A percentile compares a stretch with the other conserved stretches of the same genome.
phyloP scores from a whole-genome alignment of 2,888 invertebrate species.

The Dione juno region DNA sequence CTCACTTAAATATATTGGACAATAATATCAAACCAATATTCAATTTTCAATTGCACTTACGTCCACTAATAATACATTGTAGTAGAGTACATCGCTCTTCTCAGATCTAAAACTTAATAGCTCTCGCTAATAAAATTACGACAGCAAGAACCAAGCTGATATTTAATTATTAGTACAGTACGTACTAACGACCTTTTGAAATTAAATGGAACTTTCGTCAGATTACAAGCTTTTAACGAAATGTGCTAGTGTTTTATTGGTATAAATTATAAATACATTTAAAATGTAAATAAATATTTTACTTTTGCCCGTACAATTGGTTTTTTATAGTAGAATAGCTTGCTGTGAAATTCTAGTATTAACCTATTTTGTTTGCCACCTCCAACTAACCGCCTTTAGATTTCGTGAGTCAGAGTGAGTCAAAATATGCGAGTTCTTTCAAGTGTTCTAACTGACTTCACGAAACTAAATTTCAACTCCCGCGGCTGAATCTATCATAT shows the following conservation, averaged over 20 bases:
- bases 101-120: conserved; percentile 18
- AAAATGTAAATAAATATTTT: too few species aligned
- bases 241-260: too few species aligned
- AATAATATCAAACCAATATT: background rate
- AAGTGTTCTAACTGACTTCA: background rate
- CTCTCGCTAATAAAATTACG: conserved; percentile 14
- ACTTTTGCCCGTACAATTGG: too few species aligned
- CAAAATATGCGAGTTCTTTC: background rate
- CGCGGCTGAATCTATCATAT: background rate
- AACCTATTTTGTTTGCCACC: too few species aligned
- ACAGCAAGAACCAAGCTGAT: conserved; percentile 15
- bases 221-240: background rate
- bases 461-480: background rate
- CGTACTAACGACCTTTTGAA: conserved; percentile 3
- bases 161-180: conserved; percentile 19
- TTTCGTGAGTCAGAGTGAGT: too few species aligned
- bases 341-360: too few species aligned
- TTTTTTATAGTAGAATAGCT: too few species aligned
- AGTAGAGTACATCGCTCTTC: conserved; percentile 15
- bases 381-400: too few species aligned
- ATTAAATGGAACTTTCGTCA: background rate
- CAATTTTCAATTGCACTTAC: conserved; percentile 14
- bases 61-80: background rate
- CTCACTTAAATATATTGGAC: background rate
- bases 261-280: too few species aligned